Base-by-base conservation (phyloP, 92 coral and sea anemone species). In the Porites divaricata region DNA sequence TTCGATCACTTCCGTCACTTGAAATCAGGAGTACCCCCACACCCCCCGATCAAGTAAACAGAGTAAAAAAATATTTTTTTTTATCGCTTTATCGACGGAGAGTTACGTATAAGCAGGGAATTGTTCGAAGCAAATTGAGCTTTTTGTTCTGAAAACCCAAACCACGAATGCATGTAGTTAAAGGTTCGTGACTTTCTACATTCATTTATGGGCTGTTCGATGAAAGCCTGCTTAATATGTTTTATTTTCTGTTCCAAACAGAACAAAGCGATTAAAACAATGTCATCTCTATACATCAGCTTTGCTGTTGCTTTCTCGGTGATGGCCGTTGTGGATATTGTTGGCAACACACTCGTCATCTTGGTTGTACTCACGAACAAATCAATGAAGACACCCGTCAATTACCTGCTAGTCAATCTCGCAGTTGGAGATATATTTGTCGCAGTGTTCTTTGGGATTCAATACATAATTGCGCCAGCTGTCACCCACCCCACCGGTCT, bases 351-450 rank as follows among this genome's bases (percentile, higher is more conserved):
- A 1, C 72, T 82, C 21, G 86, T 82, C 11, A 73, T 82, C 26
- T 54, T 82, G 8, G 86, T 82, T 25, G 72, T 82, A 14, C 22
- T 22, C 22, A 74, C 20, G 62, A 82, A 82, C 79, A 63, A 82
- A 14, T 72, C 86, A 4, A 82, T 82, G 86, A 82, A 82, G 63
- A 82, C 86, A 8, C 79, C 86, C 1, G 79, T 82, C 5, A 82
- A 82, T 72, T 82, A 82, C 16, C 57, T 82, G 63, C 72, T 82
- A 1, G 78, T 82, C 24, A 82, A 82, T 19, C 79, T 82, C 48
- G 86, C 86, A 10, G 72, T n/a, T 0, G 71, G 79, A 2, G 86
- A 82, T 63, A 82, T 82, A 13, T 51, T 73, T 1, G 86, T 82
- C 9, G 86, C 59, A 1, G 25, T 82, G 10, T 82, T 82, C 79